Evolutionary conservation across 1,140 invertebrate species (phyloP).

Genomic region (Hycleus phaleratus): DNA sequence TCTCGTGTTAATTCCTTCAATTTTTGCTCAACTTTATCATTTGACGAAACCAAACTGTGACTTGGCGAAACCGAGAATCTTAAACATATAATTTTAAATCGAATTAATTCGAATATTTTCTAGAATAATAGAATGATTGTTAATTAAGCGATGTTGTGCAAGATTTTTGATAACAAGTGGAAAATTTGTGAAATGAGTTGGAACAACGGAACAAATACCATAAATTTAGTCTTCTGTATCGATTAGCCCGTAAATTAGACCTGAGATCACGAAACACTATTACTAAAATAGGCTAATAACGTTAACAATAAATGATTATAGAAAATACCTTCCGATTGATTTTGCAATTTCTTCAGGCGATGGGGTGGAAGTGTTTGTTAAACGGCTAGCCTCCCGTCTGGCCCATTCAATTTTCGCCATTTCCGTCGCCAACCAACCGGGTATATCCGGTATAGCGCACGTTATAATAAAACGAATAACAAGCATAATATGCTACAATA

Average conservation of each 20-base stretch:
- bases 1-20: constrained; percentile 19
- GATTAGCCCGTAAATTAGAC: too few species aligned
- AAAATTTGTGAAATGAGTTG: too few species aligned
- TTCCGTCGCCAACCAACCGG: constrained; percentile 82
- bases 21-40: constrained; percentile 26
- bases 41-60: constrained; percentile 28
- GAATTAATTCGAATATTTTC: not conserved
- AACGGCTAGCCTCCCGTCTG: constrained; percentile 51
- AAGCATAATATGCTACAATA: constrained; percentile 69
- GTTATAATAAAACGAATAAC: constrained; percentile 72
- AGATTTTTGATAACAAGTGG: too few species aligned
- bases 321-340: constrained; percentile 34
- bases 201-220: too few species aligned
- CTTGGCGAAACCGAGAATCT: constrained; percentile 41
- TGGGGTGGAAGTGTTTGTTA: constrained; percentile 32
- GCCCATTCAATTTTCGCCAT: constrained; percentile 81
- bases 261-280: too few species aligned
- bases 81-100: constrained; percentile 3
- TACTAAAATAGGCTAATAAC: too few species aligned
- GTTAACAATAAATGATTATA: too few species aligned
- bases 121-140: too few species aligned
- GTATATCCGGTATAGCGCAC: constrained; percentile 84
- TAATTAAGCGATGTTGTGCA: too few species aligned
- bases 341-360: constrained; percentile 36
- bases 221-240: too few species aligned